Conservation (phyloP, 1,140 invertebrate species). For the Oreohelix idahoensis region DNA sequence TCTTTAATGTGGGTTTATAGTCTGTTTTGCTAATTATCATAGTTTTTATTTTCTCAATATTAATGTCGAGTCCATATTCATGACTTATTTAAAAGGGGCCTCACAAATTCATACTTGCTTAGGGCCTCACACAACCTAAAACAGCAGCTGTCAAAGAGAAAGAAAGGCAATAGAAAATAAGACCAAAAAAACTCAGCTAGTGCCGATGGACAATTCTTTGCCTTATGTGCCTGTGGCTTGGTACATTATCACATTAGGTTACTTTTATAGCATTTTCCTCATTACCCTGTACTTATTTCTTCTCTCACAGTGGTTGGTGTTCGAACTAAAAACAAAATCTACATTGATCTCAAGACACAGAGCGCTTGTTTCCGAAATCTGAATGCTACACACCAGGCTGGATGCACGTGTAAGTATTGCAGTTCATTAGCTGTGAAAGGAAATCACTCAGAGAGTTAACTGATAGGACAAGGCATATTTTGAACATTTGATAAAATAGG, state of each 20-base stretch:
- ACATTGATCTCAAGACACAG: constrained; percentile 53
- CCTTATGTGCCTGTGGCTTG: not conserved
- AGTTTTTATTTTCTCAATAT: too few species aligned
- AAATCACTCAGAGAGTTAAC: too few species aligned
- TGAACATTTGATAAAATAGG: too few species aligned
- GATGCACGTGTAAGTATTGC: constrained; percentile 79
- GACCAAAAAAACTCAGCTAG: not conserved
- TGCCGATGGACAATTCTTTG: too few species aligned
- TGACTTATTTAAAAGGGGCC: too few species aligned
- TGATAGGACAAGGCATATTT: too few species aligned
- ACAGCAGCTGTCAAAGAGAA: not conserved
- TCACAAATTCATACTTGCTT: too few species aligned
- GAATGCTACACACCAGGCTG: constrained; percentile 93
- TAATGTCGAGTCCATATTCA: too few species aligned
- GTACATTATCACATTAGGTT: not conserved
- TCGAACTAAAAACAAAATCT: constrained; percentile 63
- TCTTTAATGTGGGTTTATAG: too few species aligned
- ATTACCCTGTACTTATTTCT: not conserved
- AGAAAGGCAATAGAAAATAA: not conserved
- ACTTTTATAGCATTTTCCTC: not conserved
- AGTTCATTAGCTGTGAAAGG: too few species aligned
- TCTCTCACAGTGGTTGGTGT: not conserved
- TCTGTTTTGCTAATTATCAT: too few species aligned
- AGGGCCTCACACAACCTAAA: not conserved
- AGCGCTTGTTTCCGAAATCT: constrained; percentile 86